Conservation (phyloP, 1,140 invertebrate species). For the Drosophila ogumai region DNA sequence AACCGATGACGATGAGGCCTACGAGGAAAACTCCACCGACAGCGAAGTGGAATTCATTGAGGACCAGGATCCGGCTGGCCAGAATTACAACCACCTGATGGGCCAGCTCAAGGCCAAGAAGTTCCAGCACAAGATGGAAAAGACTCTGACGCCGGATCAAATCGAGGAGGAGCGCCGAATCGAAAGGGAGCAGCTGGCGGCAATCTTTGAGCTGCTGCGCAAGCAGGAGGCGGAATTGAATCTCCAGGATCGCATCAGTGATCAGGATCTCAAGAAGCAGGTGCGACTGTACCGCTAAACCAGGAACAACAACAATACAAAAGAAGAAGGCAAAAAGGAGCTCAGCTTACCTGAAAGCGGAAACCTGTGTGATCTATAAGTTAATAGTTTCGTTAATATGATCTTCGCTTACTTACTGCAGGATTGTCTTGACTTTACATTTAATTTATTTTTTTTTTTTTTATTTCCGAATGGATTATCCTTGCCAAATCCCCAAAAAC, state of each 20-base stretch:
- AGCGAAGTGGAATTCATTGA: constrained; percentile 49
- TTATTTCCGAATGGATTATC: not conserved
- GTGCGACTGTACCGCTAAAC: constrained; percentile 71
- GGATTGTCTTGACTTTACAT: not conserved
- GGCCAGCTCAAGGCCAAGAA: constrained; percentile 71
- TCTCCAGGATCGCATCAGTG: constrained; percentile 77
- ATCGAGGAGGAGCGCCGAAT: constrained; percentile 78
- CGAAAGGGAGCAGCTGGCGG: constrained; percentile 75
- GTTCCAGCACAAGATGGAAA: constrained; percentile 69
- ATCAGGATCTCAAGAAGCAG: constrained; percentile 74
- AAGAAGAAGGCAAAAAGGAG: not conserved
- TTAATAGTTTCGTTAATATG: constrained; percentile 23
- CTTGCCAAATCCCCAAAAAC: not conserved
- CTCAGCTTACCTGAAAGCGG: constrained; percentile 34
- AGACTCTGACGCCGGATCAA: constrained; percentile 64
- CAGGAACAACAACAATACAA: not conserved
- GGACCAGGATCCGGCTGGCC: constrained; percentile 6
- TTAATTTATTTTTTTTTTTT: not conserved
- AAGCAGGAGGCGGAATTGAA: constrained; percentile 78
- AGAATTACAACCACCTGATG: constrained; percentile 62
- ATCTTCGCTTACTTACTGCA: not conserved
- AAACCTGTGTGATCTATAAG: constrained; percentile 48
- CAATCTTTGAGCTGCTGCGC: constrained; percentile 76
- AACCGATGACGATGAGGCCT: constrained; percentile 59
- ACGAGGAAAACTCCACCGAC: constrained; percentile 58